Conservation (phyloP, 2,888 invertebrate species). For the Eristalinus aeneus region DNA sequence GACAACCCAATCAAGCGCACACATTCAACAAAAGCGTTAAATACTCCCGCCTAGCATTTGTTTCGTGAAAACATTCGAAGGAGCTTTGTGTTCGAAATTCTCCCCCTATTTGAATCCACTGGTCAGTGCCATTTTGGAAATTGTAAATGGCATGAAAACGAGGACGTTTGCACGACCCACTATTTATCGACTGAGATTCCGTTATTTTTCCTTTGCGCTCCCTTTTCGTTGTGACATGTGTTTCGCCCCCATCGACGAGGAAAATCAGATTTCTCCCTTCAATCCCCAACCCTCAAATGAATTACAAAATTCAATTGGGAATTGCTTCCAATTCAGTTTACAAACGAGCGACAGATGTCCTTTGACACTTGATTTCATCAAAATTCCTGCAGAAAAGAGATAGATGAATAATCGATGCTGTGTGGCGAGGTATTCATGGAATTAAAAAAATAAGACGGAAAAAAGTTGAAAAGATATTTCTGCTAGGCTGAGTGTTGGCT, state of each 20-base stretch:
- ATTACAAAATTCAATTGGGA: slow-evolving; percentile 40
- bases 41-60: slow-evolving; percentile 22
- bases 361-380: slow-evolving; percentile 42
- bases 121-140: slow-evolving; percentile 48
- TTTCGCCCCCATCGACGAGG: background rate
- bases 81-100: no score
- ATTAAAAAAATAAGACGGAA: background rate
- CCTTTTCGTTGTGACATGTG: background rate
- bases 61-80: slow-evolving; percentile 38
- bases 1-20: background rate
- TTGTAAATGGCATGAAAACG: slow-evolving; percentile 42
- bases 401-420: background rate
- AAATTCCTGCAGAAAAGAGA: slow-evolving; percentile 2
- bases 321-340: slow-evolving; percentile 13
- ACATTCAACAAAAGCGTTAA: slow-evolving; percentile 2
- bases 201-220: background rate
- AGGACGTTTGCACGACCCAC: background rate
- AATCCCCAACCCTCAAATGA: background rate
- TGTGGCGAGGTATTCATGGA: background rate
- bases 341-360: slow-evolving; percentile 23
- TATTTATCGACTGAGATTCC: slow-evolving; percentile 34
- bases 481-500: background rate
- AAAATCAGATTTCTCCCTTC: slow-evolving; percentile 8
- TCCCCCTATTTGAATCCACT: background rate
- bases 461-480: background rate